Base-by-base conservation (phyloP, 2,113 vertebrate genomes). In the Cyprinodon variegatus region DNA sequence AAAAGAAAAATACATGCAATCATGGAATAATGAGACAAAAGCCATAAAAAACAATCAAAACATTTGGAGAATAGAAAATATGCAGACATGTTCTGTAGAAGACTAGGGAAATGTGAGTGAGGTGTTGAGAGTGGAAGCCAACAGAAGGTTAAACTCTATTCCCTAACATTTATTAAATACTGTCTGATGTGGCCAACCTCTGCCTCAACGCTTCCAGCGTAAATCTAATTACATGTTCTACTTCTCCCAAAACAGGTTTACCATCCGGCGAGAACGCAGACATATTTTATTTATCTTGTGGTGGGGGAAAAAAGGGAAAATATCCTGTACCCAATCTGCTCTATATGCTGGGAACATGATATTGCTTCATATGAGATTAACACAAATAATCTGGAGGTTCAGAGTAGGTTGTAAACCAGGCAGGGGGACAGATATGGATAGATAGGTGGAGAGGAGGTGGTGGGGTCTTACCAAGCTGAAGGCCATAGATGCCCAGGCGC, bases 401-500 rank as follows among this genome's bases (percentile, higher is more conserved):
- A 68, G 76, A 77, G 80, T 77, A 67, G 73, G 79, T 71, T 65
- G 46, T 67, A 63, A 69, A 6, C 0, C 17, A n/a, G 60, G 37
- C 36, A 45, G 68, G 45, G 75, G 45, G 38, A 29, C 40, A 11
- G 20, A 43, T 12, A 62, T 38, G 2, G 39, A 13, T 20, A 20
- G 12, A 74, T 37, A 43, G n/a, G 10, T 7, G 22, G 68, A 81
- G 62, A 66, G 39, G 62, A 40, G 38, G 62, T 53, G 17, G 71
- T 9, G 10, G 1, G 57, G 41, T 92, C 95, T 91, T 92, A 98
- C 97, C 96, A 37, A 97, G 95, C 84, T 97, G 96, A 62, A 98
- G 96, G 11, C 92, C 97, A 63, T 97, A 94, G 79, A 98, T 94
- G 72, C 96, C 95, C 83, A 98, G 93, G 67, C 96, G 95, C 36